A percentile compares a stretch with the other conserved stretches of the same genome.
Conservation (phyloP, 2,113 vertebrate species). For the Caloenas nicobarica region DNA sequence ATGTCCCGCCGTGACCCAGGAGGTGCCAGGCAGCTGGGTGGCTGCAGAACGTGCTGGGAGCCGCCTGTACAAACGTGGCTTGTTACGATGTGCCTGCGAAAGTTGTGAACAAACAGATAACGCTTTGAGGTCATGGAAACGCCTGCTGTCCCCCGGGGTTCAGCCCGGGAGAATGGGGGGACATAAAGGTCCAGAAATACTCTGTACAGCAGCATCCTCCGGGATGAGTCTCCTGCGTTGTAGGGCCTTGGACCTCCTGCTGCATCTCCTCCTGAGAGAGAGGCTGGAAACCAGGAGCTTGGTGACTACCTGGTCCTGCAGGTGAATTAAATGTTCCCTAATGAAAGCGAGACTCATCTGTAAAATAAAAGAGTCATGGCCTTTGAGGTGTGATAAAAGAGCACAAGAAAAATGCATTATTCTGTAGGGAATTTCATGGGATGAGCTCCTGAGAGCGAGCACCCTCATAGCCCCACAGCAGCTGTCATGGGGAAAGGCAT, state of each 20-base stretch:
- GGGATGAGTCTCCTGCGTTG: rapidly evolving
- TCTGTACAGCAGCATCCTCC: rapidly evolving
- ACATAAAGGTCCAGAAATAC: background rate
- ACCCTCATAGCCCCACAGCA: background rate
- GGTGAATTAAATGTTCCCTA: background rate
- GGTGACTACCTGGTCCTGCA: background rate
- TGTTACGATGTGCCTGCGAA: background rate
- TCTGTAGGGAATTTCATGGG: background rate
- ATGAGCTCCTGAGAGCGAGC: background rate
- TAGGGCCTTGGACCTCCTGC: background rate
- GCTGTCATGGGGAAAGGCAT: rapidly evolving
- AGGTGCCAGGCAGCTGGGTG: background rate
- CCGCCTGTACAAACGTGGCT: background rate
- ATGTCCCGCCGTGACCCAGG: background rate
- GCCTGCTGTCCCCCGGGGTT: background rate
- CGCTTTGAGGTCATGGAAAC: rapidly evolving
- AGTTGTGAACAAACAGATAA: rapidly evolving
- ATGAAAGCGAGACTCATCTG: background rate
- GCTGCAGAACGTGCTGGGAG: background rate
- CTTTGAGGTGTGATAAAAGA: background rate
- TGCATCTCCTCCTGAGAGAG: background rate
- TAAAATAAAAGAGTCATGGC: background rate
- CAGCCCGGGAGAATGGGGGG: background rate
- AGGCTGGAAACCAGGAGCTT: background rate
- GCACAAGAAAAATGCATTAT: background rate